Evolutionary conservation across 2,113 vertebrate genomes (phyloP).

Genomic region (Ceratotherium simum): DNA sequence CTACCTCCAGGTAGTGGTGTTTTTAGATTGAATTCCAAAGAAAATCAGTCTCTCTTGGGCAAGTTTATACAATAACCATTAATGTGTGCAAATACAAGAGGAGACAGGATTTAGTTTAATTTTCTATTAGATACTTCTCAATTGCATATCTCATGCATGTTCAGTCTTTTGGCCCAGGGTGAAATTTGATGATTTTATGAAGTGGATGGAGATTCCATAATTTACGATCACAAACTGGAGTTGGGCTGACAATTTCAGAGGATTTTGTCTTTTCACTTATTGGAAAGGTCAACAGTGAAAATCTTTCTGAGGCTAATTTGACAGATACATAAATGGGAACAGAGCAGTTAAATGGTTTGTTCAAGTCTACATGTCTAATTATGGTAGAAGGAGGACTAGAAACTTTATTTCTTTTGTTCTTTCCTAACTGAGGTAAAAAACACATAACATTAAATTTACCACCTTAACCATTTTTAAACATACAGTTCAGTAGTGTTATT

Average conservation of each 20-base stretch:
- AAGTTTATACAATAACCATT: neutral
- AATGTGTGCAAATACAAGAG: neutral
- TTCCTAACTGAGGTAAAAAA: neutral
- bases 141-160: neutral
- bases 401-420: neutral
- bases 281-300: neutral
- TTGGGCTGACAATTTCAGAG: neutral
- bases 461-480: neutral
- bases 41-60: neutral
- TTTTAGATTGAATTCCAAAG: neutral
- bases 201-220: neutral
- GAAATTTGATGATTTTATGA: slow-evolving; percentile 9
- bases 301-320: neutral
- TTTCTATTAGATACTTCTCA: neutral
- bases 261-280: neutral
- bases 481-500: neutral
- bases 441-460: neutral
- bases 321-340: neutral
- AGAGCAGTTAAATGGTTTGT: neutral
- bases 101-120: neutral
- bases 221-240: neutral
- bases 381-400: neutral
- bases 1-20: neutral
- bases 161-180: neutral
- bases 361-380: neutral